Percentiles rank a stretch among this genome's conserved stretches.
Evolutionary conservation across 2,888 invertebrate genomes (phyloP).

Genomic region (Cephonodes hylas): DNA sequence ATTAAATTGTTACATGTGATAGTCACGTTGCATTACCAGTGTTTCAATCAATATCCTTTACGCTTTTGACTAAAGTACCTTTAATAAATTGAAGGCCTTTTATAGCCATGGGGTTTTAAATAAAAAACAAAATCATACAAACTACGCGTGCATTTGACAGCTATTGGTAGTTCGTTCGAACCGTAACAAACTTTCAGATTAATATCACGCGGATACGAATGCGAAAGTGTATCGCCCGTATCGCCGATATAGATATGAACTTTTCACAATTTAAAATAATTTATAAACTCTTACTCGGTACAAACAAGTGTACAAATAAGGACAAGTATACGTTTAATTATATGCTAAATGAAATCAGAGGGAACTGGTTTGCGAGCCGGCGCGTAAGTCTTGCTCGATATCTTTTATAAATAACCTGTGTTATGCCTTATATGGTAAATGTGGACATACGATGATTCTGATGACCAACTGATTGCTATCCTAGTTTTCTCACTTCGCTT

Average conservation of each 20-base stretch:
- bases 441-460: conserved; percentile 3
- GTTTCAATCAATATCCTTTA: no score
- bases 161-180: no score
- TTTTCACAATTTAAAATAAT: conserved; percentile 5
- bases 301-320: conserved; percentile 14
- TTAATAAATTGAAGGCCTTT: no score
- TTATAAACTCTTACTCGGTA: conserved; percentile 5
- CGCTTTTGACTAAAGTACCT: no score
- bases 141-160: no score
- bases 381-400: neutral
- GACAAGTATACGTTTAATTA: conserved; percentile 8
- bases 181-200: neutral
- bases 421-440: conserved; percentile 2
- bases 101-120: no score
- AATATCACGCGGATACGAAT: neutral
- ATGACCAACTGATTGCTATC: neutral
- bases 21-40: no score
- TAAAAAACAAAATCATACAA: no score
- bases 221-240: neutral
- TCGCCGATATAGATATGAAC: neutral
- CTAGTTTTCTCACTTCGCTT: neutral
- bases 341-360: conserved; percentile 9
- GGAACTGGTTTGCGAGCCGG: conserved; percentile 1
- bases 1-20: no score
- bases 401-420: neutral